phyloP scores from a whole-genome alignment of 2,888 invertebrate species.

The Philonicus albiceps region DNA sequence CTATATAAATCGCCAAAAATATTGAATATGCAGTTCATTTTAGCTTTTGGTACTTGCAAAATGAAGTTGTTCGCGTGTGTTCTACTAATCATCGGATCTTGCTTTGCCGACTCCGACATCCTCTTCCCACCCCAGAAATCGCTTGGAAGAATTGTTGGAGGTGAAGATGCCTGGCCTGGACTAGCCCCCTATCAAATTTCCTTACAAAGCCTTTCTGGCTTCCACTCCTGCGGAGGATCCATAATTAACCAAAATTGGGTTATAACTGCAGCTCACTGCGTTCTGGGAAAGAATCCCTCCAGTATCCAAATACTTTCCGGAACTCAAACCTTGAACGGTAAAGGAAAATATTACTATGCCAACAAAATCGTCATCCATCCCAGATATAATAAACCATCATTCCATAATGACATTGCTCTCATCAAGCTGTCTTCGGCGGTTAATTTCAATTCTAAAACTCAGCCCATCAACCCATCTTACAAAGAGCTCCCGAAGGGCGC shows the following conservation, averaged over 20 bases:
- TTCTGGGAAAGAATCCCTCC: slow-evolving; percentile 54
- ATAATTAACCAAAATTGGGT: slow-evolving; percentile 56
- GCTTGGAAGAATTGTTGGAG: slow-evolving; percentile 43
- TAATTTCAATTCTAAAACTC: slow-evolving; percentile 65
- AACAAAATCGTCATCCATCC: slow-evolving; percentile 55
- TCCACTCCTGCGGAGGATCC: slow-evolving; percentile 59
- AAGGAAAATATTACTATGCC: slow-evolving; percentile 54
- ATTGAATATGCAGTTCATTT: neutral
- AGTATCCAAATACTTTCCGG: slow-evolving; percentile 56
- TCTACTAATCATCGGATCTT: neutral
- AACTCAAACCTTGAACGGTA: slow-evolving; percentile 55
- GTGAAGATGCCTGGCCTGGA: slow-evolving; percentile 34
- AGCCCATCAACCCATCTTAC: slow-evolving; percentile 66
- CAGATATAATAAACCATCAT: slow-evolving; percentile 55
- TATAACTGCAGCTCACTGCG: slow-evolving; percentile 59
- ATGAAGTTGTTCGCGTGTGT: neutral
- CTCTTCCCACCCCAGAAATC: slow-evolving; percentile 27
- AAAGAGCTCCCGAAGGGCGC: slow-evolving; percentile 67
- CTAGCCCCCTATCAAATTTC: slow-evolving; percentile 59
- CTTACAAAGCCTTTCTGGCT: slow-evolving; percentile 55
- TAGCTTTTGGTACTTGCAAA: neutral
- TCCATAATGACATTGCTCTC: slow-evolving; percentile 73
- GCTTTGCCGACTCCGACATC: slow-evolving; percentile 18
- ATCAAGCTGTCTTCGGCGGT: slow-evolving; percentile 67
- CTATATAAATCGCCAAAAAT: too few relatives aligned